Evolutionary conservation across 2,797 vertebrate genomes (phyloP).

Genomic region (Oreochromis grahami): DNA sequence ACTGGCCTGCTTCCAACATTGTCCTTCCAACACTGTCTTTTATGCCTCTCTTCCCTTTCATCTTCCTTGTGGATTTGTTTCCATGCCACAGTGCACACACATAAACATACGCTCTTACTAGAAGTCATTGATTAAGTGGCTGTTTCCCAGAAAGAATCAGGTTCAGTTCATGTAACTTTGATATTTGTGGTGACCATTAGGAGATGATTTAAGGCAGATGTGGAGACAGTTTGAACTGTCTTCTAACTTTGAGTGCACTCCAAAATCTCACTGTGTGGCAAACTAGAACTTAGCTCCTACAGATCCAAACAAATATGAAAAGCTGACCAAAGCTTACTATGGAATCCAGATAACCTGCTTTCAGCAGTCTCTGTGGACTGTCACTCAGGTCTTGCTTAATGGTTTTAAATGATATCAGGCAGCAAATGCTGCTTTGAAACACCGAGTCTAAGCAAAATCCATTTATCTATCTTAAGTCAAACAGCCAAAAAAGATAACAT

Average conservation of each 20-base stretch:
- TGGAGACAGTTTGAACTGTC: neutral
- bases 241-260: neutral
- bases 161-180: conserved; percentile 5
- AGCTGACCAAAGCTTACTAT: neutral
- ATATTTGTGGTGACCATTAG: conserved; percentile 24
- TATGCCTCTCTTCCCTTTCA: neutral
- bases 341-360: conserved; percentile 27
- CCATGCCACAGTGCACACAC: neutral
- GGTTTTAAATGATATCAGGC: neutral
- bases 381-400: neutral
- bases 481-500: neutral
- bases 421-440: conserved; percentile 6
- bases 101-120: neutral
- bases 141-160: conserved; percentile 16
- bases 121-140: conserved; percentile 10
- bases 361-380: neutral
- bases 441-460: neutral
- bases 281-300: neutral
- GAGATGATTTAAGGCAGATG: conserved; percentile 40
- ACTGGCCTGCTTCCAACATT: conserved; percentile 8
- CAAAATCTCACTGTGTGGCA: neutral
- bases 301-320: conserved; percentile 31
- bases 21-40: conserved; percentile 11
- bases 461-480: conserved; percentile 16
- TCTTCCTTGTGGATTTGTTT: conserved; percentile 11